Conservation (phyloP, 2,797 vertebrate species). For the Macropus fuliginosus region DNA sequence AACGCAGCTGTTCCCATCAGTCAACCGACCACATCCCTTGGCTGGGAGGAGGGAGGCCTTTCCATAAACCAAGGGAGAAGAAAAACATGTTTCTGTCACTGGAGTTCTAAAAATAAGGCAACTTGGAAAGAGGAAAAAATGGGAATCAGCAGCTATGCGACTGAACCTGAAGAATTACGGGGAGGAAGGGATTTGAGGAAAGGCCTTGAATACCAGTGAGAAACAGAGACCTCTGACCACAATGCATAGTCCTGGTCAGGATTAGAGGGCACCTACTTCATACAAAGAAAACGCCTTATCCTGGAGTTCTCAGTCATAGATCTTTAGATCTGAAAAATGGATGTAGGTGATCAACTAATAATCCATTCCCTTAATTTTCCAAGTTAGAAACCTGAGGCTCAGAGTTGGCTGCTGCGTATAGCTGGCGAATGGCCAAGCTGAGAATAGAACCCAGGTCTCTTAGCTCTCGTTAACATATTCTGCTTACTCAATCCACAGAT, state of each 20-base stretch:
- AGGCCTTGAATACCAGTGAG: not conserved
- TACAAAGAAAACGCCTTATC: not conserved
- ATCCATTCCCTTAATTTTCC: not conserved
- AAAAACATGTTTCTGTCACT: conserved; percentile 41
- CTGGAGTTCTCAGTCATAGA: not conserved
- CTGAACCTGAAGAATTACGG: not conserved
- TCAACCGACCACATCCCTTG: not conserved
- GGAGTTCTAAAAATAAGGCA: conserved; percentile 5
- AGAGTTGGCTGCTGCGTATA: rapidly evolving
- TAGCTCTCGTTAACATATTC: not conserved
- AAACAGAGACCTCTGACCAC: not conserved
- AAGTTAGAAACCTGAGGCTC: not conserved
- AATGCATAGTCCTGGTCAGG: not conserved
- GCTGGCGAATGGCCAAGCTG: not conserved
- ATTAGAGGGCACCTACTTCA: not conserved
- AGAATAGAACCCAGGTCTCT: no score
- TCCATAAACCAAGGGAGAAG: conserved; percentile 48
- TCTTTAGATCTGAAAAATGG: not conserved
- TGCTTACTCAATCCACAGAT: not conserved
- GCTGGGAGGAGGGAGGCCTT: not conserved
- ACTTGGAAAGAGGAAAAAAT: not conserved
- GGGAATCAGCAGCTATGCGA: conserved; percentile 18
- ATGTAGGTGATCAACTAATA: not conserved
- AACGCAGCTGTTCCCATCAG: not conserved
- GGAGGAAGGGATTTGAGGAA: no score